Evolutionary conservation across 2,888 invertebrate species (phyloP), one percentile per base, ranked within the genome.

Genomic region (Fragum fragum): DNA sequence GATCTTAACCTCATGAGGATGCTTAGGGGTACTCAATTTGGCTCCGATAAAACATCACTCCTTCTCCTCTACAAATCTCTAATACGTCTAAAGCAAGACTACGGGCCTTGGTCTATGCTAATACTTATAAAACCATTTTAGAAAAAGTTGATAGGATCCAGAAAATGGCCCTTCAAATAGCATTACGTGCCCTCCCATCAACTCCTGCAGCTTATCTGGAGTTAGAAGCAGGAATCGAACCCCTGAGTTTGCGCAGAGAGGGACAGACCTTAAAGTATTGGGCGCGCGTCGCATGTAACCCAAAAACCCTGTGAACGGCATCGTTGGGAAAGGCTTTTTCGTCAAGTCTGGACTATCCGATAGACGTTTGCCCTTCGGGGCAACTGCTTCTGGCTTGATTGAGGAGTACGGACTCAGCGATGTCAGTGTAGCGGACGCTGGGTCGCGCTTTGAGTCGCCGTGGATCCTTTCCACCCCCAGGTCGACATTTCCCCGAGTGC

Each of bases 1-100:
- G 71, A 71, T n/a, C 14, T 66, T 39, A 68, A 75, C 55, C 21
- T 32, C 14, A 52, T 75, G 32, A 52, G 69, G 68, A 61, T 73
- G 59, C 14, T 73, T 14, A 29, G n/a, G n/a, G 61, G 73, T 16
- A 73, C 73, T 14, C 26, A 61, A 36, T 73, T 23, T 39, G 73
- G 73, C 16, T 9, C 42, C 0, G 53, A 52, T 18, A 55, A 55
- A 68, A 32, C 53, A 3, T 26, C 26, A 18, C 55, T 75, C 21
- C 26, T 66, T 5, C 18, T 75, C 7, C 47, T 63, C 32, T 63
- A 63, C 16, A 61, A 73, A 29, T 39, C 73, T 18, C 28, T 47
- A 28, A 68, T 74, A 52, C 53, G 32, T 55, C 36, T 32, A 52
- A 74, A 66, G 47, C 1, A 68, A 68, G 55, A 66, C 32, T 68